These are phyloP conservation scores for Malurus melanocephalus DNA, from an alignment of 2,113 vertebrate genomes.

Conservation along the genomic window DNA sequence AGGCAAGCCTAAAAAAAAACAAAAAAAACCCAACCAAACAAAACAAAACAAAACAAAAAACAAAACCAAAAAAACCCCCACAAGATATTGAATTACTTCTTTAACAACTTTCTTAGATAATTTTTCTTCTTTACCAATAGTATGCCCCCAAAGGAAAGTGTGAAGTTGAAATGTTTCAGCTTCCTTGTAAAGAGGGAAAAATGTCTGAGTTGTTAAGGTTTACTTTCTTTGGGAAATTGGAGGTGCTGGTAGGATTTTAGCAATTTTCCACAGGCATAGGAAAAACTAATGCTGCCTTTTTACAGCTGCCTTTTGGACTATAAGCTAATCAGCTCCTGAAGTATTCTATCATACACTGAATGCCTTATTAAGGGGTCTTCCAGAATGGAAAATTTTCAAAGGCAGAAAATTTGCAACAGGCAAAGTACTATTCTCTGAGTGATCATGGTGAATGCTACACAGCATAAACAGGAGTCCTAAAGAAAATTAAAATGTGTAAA, in stretches of 20 bases:
- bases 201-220: neutral
- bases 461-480: neutral
- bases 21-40: too few relatives aligned
- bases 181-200: neutral
- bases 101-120: neutral
- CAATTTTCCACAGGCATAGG: neutral
- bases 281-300: neutral
- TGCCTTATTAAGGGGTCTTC: neutral
- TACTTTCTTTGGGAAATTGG: neutral
- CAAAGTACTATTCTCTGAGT: neutral
- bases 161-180: neutral
- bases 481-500: neutral
- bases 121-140: neutral
- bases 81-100: neutral
- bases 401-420: neutral
- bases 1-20: neutral
- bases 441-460: neutral
- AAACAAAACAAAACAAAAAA: too few relatives aligned
- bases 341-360: neutral
- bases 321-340: neutral
- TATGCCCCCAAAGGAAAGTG: rapidly evolving
- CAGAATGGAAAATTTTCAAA: neutral
- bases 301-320: neutral
- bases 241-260: neutral
- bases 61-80: too few relatives aligned